Conservation (phyloP, 92 coral and sea anemone genomes). For the Blastomussa wellsi region DNA sequence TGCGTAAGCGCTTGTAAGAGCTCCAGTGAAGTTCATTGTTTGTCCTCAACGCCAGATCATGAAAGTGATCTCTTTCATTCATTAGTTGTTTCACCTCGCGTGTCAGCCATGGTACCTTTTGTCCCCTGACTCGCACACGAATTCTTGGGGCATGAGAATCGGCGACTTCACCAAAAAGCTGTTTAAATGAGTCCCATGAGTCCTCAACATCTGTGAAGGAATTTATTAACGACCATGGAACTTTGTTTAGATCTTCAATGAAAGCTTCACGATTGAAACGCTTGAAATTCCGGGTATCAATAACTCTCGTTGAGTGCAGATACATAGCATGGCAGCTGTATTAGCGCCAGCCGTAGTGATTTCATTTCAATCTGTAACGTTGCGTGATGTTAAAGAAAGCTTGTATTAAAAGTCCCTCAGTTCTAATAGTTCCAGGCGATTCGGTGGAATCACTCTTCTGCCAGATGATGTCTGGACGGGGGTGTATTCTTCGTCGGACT, state of each 20-base stretch:
- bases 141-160: too few relatives aligned
- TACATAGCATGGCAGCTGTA: slow-evolving; percentile 18
- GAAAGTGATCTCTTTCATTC: slow-evolving; percentile 44
- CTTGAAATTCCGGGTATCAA: too few relatives aligned
- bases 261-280: too few relatives aligned
- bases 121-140: too few relatives aligned
- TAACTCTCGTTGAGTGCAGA: slow-evolving; percentile 18
- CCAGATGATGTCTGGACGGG: background rate
- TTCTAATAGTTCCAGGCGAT: background rate
- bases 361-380: slow-evolving; percentile 16
- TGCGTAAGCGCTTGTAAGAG: slow-evolving; percentile 45
- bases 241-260: too few relatives aligned
- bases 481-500: background rate
- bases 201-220: slow-evolving; percentile 36
- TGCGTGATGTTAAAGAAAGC: background rate
- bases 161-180: slow-evolving; percentile 44
- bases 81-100: slow-evolving; percentile 46
- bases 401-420: background rate
- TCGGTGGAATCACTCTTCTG: background rate
- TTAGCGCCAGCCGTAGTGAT: slow-evolving; percentile 12
- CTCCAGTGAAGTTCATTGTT: slow-evolving; percentile 45
- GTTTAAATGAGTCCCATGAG: slow-evolving; percentile 54
- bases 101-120: slow-evolving; percentile 51
- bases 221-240: too few relatives aligned
- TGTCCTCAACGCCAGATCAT: slow-evolving; percentile 41